phyloP scores from a whole-genome alignment of 2,113 vertebrate genomes.

The Zapus hudsonius region DNA sequence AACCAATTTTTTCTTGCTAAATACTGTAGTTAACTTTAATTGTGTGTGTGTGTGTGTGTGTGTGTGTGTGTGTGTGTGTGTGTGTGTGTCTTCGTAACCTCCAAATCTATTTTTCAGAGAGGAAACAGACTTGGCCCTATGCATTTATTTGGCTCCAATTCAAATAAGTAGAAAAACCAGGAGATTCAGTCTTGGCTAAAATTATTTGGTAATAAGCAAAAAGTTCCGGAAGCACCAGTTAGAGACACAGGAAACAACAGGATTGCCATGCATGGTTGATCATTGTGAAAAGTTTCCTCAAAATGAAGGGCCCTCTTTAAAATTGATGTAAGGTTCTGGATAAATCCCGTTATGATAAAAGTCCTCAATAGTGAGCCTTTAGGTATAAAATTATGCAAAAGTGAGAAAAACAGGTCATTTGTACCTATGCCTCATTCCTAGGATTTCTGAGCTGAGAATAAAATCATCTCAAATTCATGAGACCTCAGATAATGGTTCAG shows the following conservation, averaged over 20 bases:
- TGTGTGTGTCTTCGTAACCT: not conserved
- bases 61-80: too few relatives aligned
- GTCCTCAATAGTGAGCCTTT: constrained; percentile 52
- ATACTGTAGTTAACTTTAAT: constrained; percentile 47
- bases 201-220: constrained; percentile 62
- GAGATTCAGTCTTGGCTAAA: constrained; percentile 32
- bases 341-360: constrained; percentile 70
- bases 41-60: too few relatives aligned
- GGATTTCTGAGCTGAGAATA: constrained; percentile 42
- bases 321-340: constrained; percentile 6
- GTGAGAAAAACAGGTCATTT: constrained; percentile 64
- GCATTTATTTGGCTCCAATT: constrained; percentile 49
- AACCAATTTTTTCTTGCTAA: constrained; percentile 44
- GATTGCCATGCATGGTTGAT: constrained; percentile 45
- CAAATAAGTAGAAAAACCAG: constrained; percentile 51
- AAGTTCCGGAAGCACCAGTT: constrained; percentile 50
- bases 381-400: constrained; percentile 70
- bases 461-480: constrained; percentile 21
- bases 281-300: constrained; percentile 41
- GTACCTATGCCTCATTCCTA: not conserved
- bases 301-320: constrained; percentile 54
- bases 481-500: not conserved
- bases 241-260: constrained; percentile 50
- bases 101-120: constrained; percentile 55
- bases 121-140: constrained; percentile 54